These are phyloP conservation scores for Phoebastria nigripes DNA, from an alignment of 2,797 vertebrate species.

Conservation along the genomic window DNA sequence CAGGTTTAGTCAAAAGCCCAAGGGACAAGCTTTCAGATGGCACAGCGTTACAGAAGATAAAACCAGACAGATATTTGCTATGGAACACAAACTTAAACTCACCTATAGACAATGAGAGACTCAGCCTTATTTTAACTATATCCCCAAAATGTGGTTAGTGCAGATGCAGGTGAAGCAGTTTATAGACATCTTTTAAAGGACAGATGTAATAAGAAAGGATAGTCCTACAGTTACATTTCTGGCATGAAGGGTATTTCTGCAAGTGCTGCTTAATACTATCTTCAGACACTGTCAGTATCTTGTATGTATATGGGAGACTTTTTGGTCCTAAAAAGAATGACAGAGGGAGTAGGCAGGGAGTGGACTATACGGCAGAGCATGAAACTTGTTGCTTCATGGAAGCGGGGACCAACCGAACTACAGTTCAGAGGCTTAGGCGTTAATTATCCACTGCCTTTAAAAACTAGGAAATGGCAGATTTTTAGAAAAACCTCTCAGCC, in stretches of 20 bases:
- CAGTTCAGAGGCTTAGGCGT: background rate
- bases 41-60: background rate
- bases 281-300: background rate
- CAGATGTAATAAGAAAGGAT: background rate
- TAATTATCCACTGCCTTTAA: background rate
- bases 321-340: background rate
- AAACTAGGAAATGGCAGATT: background rate
- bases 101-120: background rate
- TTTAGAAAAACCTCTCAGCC: background rate
- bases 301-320: background rate
- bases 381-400: background rate
- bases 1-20: background rate
- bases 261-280: background rate
- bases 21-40: background rate
- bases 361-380: background rate
- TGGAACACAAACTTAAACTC: background rate
- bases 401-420: background rate
- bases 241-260: background rate
- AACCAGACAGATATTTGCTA: background rate
- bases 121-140: background rate
- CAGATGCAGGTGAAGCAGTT: background rate
- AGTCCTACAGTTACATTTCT: background rate
- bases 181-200: background rate
- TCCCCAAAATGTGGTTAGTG: background rate
- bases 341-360: background rate